Evolutionary conservation across 1,140 invertebrate species (phyloP).

Genomic region (Nylanderia fulva): DNA sequence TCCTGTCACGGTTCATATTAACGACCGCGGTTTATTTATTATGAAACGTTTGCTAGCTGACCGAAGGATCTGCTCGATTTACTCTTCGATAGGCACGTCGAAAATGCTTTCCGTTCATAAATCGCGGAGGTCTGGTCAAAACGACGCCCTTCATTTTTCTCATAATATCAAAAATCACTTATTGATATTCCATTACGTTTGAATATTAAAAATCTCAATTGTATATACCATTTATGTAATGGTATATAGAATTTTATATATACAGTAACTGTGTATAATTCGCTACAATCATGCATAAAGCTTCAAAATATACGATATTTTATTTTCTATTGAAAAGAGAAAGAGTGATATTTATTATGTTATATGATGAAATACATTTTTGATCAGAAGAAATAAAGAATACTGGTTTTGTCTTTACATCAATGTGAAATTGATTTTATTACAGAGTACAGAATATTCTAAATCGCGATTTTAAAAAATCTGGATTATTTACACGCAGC

Average conservation of each 20-base stretch:
- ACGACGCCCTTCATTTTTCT: neutral
- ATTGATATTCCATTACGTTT: neutral
- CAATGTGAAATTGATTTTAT: neutral
- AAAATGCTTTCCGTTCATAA: conserved; percentile 31
- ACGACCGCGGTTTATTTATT: conserved; percentile 57
- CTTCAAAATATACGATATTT: neutral
- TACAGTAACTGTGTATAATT: too few species aligned
- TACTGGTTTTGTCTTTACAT: neutral
- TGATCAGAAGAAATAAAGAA: neutral
- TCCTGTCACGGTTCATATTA: conserved; percentile 51
- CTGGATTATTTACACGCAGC: neutral
- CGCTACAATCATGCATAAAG: neutral
- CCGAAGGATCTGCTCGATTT: conserved; percentile 46
- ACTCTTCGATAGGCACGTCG: conserved; percentile 36
- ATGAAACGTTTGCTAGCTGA: conserved; percentile 57
- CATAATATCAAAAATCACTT: conserved; percentile 6
- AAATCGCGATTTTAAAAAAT: neutral
- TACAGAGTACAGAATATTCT: neutral
- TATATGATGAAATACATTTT: neutral
- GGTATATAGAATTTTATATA: too few species aligned
- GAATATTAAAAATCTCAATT: neutral
- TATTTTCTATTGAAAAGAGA: neutral
- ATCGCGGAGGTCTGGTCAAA: neutral
- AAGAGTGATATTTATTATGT: neutral
- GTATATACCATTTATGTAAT: too few species aligned